Conservation (phyloP, 2,888 invertebrate species). For the Rhingia rostrata region DNA sequence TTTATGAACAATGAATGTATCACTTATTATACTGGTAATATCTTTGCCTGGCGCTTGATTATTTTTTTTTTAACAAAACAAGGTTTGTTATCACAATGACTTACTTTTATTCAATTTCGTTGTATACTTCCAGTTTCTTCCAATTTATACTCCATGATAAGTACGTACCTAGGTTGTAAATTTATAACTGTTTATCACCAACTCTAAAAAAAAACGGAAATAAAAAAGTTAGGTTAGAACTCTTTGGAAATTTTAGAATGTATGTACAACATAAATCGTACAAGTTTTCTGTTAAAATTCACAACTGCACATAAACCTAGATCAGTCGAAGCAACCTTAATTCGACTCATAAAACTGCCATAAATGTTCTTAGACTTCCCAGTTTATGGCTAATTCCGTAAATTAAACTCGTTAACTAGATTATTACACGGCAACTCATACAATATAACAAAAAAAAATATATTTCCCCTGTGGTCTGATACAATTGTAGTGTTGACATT, state of each 20-base stretch:
- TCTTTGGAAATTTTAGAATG: too few relatives aligned
- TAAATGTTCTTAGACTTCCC: neutral
- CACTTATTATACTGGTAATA: too few relatives aligned
- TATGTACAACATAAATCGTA: too few relatives aligned
- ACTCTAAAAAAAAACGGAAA: slow-evolving; percentile 10
- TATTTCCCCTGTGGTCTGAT: slow-evolving; percentile 12
- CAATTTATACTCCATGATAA: slow-evolving; percentile 12
- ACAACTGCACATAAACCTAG: neutral
- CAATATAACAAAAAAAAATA: neutral
- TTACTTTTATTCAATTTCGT: slow-evolving; percentile 1
- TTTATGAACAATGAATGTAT: too few relatives aligned
- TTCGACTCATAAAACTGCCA: slow-evolving; percentile 11
- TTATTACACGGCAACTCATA: neutral
- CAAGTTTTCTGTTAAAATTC: neutral
- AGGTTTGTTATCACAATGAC: neutral
- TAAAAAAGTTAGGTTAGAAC: neutral
- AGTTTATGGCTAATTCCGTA: slow-evolving; percentile 1
- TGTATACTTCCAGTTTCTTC: neutral
- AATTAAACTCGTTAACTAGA: slow-evolving; percentile 7
- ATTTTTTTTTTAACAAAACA: neutral
- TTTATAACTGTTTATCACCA: neutral
- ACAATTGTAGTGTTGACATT: neutral
- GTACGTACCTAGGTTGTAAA: neutral
- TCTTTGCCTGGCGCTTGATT: too few relatives aligned
- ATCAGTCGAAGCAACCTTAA: slow-evolving; percentile 5